A percentile compares a stretch with the other conserved stretches of the same genome.
phyloP scores from a whole-genome alignment of 2,797 vertebrate genomes.

The Bryconaethiops microstoma region DNA sequence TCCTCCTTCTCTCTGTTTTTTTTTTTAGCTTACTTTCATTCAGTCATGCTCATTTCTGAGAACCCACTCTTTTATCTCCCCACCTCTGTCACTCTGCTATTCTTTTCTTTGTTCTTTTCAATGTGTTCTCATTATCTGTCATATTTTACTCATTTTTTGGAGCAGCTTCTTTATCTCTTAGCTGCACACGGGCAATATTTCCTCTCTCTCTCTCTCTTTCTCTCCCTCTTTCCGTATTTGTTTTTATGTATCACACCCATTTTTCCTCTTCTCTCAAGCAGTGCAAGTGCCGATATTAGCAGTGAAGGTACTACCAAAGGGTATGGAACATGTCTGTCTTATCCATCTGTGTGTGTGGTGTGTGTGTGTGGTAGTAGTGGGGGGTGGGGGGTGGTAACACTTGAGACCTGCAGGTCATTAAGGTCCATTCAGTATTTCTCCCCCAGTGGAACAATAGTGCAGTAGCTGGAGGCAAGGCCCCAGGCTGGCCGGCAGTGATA shows the following conservation, averaged over 20 bases:
- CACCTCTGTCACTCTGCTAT: neutral
- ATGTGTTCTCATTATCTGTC: neutral
- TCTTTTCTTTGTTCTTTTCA: neutral
- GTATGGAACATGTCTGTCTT: neutral
- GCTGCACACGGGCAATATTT: neutral
- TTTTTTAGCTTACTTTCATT: neutral
- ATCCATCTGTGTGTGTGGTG: neutral
- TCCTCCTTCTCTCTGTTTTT: neutral
- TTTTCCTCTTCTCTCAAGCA: neutral
- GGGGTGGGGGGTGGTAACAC: neutral
- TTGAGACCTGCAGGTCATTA: conserved; percentile 69
- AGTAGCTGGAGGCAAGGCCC: conserved; percentile 65
- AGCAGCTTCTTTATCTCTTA: neutral
- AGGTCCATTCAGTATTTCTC: conserved; percentile 69
- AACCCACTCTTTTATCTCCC: neutral
- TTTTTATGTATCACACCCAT: neutral
- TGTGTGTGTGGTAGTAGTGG: neutral
- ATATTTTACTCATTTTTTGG: neutral
- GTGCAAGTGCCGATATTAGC: neutral
- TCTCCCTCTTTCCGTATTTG: neutral
- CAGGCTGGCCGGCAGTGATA: conserved; percentile 73
- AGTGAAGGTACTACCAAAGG: neutral
- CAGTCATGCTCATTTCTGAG: neutral
- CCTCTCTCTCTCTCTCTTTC: neutral
- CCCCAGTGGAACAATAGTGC: conserved; percentile 67